Evolutionary conservation across 1,140 invertebrate species (phyloP).

Genomic region (Cyclina sinensis): DNA sequence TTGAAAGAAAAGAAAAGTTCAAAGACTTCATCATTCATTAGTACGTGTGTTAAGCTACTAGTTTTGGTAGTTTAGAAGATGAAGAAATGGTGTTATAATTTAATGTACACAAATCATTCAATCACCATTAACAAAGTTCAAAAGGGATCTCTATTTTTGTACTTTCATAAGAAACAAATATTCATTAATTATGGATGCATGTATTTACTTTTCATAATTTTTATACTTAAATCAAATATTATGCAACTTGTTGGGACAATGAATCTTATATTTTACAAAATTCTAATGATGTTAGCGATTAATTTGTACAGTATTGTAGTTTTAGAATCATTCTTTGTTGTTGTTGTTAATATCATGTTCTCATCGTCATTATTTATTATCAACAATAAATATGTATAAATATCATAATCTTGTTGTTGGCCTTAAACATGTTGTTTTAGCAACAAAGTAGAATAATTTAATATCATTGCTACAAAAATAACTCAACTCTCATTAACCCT

Average conservation of each 20-base stretch:
- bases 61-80: no score
- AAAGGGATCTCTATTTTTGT: conserved; percentile 48
- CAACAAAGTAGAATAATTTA: no score
- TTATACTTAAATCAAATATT: conserved; percentile 51
- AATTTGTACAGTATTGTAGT: conserved; percentile 48
- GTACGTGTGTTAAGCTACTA: no score
- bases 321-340: conserved; percentile 25
- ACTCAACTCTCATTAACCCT: no score
- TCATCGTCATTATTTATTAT: conserved; percentile 31
- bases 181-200: not conserved
- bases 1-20: no score
- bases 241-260: conserved; percentile 40
- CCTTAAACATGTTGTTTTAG: no score
- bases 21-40: no score
- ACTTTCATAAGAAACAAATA: conserved; percentile 15
- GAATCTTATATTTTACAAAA: conserved; percentile 29
- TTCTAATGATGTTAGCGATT: conserved; percentile 38
- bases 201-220: conserved; percentile 8
- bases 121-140: not conserved
- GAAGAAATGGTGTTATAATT: no score
- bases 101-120: not conserved
- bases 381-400: conserved; percentile 55
- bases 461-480: no score
- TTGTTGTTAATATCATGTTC: conserved; percentile 36
- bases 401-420: conserved; percentile 6